Base-by-base conservation (phyloP, 2,113 vertebrate species). In the Lampris megalopsis region DNA sequence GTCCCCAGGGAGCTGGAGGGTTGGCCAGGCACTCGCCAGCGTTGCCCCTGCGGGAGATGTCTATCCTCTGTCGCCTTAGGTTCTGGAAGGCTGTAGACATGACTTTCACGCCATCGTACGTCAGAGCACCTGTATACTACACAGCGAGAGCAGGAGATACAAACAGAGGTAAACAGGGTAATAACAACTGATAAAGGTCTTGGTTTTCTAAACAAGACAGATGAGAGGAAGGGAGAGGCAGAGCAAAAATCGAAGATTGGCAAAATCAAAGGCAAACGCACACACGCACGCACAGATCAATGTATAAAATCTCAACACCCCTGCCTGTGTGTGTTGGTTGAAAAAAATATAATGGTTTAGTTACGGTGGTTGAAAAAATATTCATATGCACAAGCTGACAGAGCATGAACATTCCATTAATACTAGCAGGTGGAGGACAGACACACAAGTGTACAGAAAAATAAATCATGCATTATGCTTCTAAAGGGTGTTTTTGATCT, bases 51-150 rank as follows among this genome's bases (percentile, higher is more conserved):
- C 98, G 96, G 67, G 97, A 98, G 78, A 99, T 99, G 80, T 99
- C 98, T 53, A 99, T 99, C 87, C 97, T 93, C 88, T 99, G 97
- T 87, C 94, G 95, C 84, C 98, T 89, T 9, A 99, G 90, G 84
- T 97, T 98, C 94, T 99, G 97, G 88, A 99, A 99, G 0, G 98
- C 98, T 75, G 97, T 97, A 0, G 96, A 96, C 97, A 99, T 98
- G 80, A 99, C 98, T 77, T 96, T 96, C 45, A 99, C 97, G 0
- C 97, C 97, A 0, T 99, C 98, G 0, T 98, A 99, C 0, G 98
- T 99, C 5, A 99, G 94, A 0, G 97, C 98, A 0, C 97, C 98
- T 0, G 97, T 99, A 90, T 98, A 99, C 98, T 99, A 90, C 9
- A 74, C 37, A 70, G 60, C 82, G 41, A 87, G 43, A 68, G 68